phyloP scores from a whole-genome alignment of 2,797 vertebrate genomes.

The Mormyrus proboscirostris region DNA sequence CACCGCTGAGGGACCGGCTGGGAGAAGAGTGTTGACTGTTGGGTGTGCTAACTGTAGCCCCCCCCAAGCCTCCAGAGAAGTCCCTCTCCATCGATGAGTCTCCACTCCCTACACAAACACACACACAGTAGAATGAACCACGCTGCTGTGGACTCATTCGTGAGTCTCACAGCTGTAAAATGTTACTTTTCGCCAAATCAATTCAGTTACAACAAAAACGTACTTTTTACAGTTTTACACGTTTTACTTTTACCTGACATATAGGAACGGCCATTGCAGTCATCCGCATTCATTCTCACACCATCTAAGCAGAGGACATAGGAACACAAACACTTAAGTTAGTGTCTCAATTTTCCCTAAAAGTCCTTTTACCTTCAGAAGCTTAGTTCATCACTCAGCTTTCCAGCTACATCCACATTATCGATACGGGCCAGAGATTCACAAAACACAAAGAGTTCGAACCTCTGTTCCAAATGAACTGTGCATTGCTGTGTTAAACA shows the following conservation, averaged over 20 bases:
- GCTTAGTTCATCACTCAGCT: background rate
- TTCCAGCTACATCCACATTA: background rate
- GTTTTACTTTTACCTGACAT: constrained; percentile 67
- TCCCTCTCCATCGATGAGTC: constrained; percentile 86
- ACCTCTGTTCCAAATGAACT: background rate
- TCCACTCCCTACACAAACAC: constrained; percentile 74
- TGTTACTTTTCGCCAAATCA: background rate
- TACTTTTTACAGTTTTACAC: background rate
- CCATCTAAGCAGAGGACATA: constrained; percentile 58
- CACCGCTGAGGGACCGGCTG: constrained; percentile 80
- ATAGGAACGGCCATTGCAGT: constrained; percentile 84
- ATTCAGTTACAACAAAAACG: background rate
- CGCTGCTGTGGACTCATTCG: background rate
- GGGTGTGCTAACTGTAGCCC: constrained; percentile 76
- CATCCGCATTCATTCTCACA: constrained; percentile 88
- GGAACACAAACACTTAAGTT: background rate
- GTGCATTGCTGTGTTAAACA: background rate
- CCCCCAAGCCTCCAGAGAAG: constrained; percentile 73
- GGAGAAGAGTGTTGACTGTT: constrained; percentile 88
- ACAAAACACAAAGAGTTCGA: background rate
- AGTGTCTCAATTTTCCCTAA: background rate
- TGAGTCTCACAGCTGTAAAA: background rate
- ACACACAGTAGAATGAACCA: constrained; percentile 30
- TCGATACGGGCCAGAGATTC: background rate
- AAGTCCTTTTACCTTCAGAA: background rate